Percentiles rank a stretch among this genome's conserved stretches.
These are phyloP conservation scores for Drosophila fuyamai DNA, from an alignment of 1,140 invertebrate species.

Conservation along the genomic window DNA sequence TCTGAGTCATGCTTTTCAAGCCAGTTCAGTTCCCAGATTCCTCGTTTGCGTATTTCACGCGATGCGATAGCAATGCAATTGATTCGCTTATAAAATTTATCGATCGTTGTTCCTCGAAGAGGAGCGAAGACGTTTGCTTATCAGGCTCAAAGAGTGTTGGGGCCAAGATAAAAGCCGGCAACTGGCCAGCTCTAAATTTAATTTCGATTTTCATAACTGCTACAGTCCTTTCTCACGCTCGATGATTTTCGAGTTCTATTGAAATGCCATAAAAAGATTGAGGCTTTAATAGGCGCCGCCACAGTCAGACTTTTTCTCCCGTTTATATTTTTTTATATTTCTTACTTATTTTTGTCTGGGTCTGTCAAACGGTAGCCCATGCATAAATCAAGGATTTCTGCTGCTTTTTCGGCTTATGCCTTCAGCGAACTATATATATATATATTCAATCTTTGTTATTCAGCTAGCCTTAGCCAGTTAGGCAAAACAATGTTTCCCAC, in stretches of 20 bases:
- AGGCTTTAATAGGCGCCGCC: slow-evolving; percentile 79
- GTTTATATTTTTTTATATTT: slow-evolving; percentile 4
- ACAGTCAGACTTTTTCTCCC: slow-evolving; percentile 36
- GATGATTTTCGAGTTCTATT: slow-evolving; percentile 62
- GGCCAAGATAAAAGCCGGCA: slow-evolving; percentile 55
- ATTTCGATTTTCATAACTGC: slow-evolving; percentile 72
- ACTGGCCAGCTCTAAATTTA: slow-evolving; percentile 36
- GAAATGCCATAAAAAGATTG: slow-evolving; percentile 81
- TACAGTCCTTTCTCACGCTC: slow-evolving; percentile 52
- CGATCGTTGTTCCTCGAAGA: slow-evolving; percentile 63
- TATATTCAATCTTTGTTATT: slow-evolving; percentile 49
- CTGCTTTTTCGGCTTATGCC: slow-evolving; percentile 36
- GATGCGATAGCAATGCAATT: slow-evolving; percentile 79
- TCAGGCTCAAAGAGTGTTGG: slow-evolving; percentile 52
- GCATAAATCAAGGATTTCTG: slow-evolving; percentile 82
- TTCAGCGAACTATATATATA: slow-evolving; percentile 37
- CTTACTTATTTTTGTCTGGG: slow-evolving; percentile 27
- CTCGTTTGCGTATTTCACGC: slow-evolving; percentile 75
- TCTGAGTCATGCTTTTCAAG: slow-evolving; percentile 40
- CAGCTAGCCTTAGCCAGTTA: slow-evolving; percentile 70
- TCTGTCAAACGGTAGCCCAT: slow-evolving; percentile 78
- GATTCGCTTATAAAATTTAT: slow-evolving; percentile 82
- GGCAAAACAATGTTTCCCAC: slow-evolving; percentile 78
- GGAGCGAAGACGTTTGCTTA: slow-evolving; percentile 43
- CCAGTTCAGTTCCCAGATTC: slow-evolving; percentile 40